phyloP scores from a whole-genome alignment of 2,888 invertebrate genomes.

The Caradrina clavipalpis region DNA sequence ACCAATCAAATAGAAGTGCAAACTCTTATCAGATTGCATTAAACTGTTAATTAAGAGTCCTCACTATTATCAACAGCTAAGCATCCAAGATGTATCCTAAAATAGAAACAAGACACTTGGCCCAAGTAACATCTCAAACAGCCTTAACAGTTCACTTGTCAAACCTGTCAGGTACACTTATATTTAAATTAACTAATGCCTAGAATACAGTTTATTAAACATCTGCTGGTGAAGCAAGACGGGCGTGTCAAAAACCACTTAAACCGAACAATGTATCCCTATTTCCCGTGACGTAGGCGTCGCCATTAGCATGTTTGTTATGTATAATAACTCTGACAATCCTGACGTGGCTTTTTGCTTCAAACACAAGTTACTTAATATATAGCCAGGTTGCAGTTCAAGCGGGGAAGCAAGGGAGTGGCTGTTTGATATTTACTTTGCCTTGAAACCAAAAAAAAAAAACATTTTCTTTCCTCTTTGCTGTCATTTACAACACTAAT shows the following conservation, averaged over 20 bases:
- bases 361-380: constrained; percentile 15
- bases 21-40: too few relatives aligned
- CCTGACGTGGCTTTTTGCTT: constrained; percentile 40
- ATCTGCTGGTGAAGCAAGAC: constrained; percentile 43
- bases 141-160: constrained; percentile 6
- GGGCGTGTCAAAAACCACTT: constrained; percentile 63
- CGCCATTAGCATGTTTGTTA: constrained; percentile 53
- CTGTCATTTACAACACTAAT: too few relatives aligned
- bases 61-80: too few relatives aligned
- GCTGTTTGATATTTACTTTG: background rate
- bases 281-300: constrained; percentile 40
- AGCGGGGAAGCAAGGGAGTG: constrained; percentile 2
- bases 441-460: background rate
- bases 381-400: constrained; percentile 16
- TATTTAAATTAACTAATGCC: constrained; percentile 15
- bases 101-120: constrained; percentile 4
- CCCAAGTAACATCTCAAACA: constrained; percentile 1
- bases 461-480: background rate
- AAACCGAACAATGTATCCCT: constrained; percentile 51
- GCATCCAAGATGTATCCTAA: background rate
- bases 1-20: too few relatives aligned
- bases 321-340: constrained; percentile 37
- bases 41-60: too few relatives aligned
- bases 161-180: constrained; percentile 25
- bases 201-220: constrained; percentile 41